Base-by-base conservation (phyloP, 2,113 vertebrate genomes). In the Scalopus aquaticus region DNA sequence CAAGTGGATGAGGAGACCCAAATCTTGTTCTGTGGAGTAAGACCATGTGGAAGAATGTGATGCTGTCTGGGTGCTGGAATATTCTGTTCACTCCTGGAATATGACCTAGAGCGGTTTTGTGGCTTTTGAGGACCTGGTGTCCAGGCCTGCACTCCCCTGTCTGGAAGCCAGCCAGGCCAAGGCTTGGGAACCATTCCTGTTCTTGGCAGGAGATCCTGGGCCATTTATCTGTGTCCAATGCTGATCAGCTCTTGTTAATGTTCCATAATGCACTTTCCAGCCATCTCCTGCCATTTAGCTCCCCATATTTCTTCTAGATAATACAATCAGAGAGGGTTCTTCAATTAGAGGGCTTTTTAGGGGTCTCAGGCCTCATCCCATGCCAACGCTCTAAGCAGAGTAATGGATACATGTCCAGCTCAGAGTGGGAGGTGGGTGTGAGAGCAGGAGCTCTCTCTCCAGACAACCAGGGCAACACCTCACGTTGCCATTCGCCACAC, bases 181-280 rank as follows among this genome's bases (percentile, higher is more conserved):
- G 39, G 62, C 62, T 69, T 81, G 73, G 81, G 93, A 93, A 78
- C 78, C 69, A 24, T 60, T 81, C 39, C 8, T n/a, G 69, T 58
- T 78, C 89, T 93, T 70, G 85, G 85, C 91, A 92, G 54, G 78
- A 51, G 93, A 78, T 95, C 32, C 80, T 24, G 35, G 70, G 69
- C 79, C 88, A 93, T 96, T 97, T 95, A 77, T 89, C 94, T 93
- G 54, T 92, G 76, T 94, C 88, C 91, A 93, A 97, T 51, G 86
- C 39, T 67, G 70, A 83, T 92, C 93, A 86, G 67, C 90, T 91
- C 37, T 87, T 83, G 89, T 92, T 97, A 94, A 96, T 95, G 90
- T 70, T 83, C 93, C 2, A 5, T 95, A 95, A 97, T 96, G 88
- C 49, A 85, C 88, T 92, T 85, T 64, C 46, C 56, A 77, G 79